phyloP scores from a whole-genome alignment of 2,888 invertebrate species.

The Meta bourneti region DNA sequence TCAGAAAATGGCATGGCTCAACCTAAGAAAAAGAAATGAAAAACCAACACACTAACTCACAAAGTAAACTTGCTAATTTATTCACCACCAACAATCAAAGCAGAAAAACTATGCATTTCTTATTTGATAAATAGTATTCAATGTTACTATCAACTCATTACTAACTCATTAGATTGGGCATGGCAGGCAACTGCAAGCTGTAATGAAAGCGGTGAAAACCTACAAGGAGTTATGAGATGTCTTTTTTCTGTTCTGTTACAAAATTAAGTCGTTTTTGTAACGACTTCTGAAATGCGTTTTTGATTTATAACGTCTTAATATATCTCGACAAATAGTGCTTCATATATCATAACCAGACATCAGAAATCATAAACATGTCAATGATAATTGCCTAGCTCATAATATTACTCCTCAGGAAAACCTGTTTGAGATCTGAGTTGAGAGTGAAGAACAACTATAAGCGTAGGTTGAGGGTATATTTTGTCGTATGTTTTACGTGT shows the following conservation, averaged over 20 bases:
- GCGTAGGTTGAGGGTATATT: neutral
- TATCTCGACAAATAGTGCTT: constrained; percentile 11
- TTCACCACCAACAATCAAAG: neutral
- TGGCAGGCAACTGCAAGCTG: no score
- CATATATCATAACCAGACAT: constrained; percentile 17
- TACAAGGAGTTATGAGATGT: neutral
- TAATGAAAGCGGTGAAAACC: neutral
- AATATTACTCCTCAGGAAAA: neutral
- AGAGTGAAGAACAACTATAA: neutral
- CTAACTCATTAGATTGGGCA: neutral
- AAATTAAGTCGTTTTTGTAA: neutral
- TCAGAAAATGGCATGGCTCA: no score
- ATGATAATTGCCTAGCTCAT: neutral
- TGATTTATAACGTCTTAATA: constrained; percentile 15
- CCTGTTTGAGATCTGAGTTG: neutral
- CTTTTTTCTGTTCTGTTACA: neutral
- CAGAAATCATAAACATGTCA: constrained; percentile 7
- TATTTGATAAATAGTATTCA: neutral
- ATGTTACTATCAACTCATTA: neutral
- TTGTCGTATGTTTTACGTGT: neutral
- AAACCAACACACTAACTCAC: neutral
- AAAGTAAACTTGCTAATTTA: neutral
- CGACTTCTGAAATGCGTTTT: neutral
- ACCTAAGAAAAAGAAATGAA: no score
- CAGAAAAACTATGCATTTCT: neutral